Evolutionary conservation across 2,113 vertebrate genomes (phyloP), one percentile per base, ranked within the genome.

Genomic region (Strigops habroptila): DNA sequence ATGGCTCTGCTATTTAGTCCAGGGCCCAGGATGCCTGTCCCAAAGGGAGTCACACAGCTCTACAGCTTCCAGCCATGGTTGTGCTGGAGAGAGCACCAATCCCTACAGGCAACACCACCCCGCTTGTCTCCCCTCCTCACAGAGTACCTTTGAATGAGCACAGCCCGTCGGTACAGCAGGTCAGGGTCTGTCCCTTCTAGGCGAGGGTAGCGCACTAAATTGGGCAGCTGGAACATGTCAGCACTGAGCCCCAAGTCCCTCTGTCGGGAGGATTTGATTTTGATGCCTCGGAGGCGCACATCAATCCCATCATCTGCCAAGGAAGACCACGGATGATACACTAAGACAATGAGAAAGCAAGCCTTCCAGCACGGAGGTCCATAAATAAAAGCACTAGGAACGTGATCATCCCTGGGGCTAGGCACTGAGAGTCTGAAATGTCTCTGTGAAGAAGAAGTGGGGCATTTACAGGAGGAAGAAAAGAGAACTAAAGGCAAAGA

Each of bases 241-340:
- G 99, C 98, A 13, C 99, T 99, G 82, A 99, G 97, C 49, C 99
- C 99, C 91, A 99, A 92, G 95, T 99, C 99, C 70, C 99, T 97
- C 92, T 99, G 99, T 69, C 98, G 98, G 4, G 99, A 99, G 0
- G 99, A 99, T 96, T 99, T 99, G 87, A 99, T 99, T 98, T 99
- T 99, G 91, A 99, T 97, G 37, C 99, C 99, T 64, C 99, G 98
- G 91, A 99, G 99, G 69, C 99, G 98, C 70, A 99, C 99, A 21
- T 99, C 99, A 68, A 99, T 99, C 6, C 99, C 99, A 39, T 99
- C 99, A 96, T 99, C 99, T 99, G 96, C 62, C 71, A 82, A 81
- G 71, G 77, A 91, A 76, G 46, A 82, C 52, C 63, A 88, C 0
- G 6, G 65, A 52, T 88, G 33, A 78, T 43, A 81, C 0, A 1